Evolutionary conservation across 2,888 invertebrate species (phyloP).

Genomic region (Scotopteryx bipunctaria): DNA sequence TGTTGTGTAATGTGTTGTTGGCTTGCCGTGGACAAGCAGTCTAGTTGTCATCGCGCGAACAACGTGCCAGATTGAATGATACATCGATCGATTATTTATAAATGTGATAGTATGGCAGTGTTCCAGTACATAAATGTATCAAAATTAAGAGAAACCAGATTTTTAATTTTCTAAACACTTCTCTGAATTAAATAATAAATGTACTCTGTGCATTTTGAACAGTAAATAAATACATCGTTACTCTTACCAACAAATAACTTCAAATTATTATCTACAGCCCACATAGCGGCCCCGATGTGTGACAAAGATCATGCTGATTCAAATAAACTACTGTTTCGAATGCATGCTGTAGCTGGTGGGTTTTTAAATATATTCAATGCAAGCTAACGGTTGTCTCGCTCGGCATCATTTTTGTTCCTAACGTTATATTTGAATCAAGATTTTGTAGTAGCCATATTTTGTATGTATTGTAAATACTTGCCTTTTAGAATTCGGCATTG

Average conservation of each 20-base stretch:
- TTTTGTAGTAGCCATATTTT: conserved; percentile 10
- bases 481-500: conserved; percentile 46
- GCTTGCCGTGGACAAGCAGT: conserved; percentile 20
- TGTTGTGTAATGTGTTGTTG: conserved; percentile 18
- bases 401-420: conserved; percentile 1
- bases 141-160: conserved; percentile 17
- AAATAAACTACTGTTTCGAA: neutral
- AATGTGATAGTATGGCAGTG: conserved; percentile 23
- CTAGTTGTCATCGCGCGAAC: conserved; percentile 23
- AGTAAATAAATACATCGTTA: conserved; percentile 18
- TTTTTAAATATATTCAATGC: neutral
- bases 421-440: conserved; percentile 11
- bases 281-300: neutral
- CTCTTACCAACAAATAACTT: conserved; percentile 10
- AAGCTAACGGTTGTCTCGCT: neutral
- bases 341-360: neutral
- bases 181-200: conserved; percentile 7
- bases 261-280: neutral
- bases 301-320: conserved; percentile 1
- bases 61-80: conserved; percentile 20
- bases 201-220: conserved; percentile 5
- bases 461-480: conserved; percentile 60
- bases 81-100: conserved; percentile 19
- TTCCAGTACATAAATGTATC: conserved; percentile 24
- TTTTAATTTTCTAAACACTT: conserved; percentile 9